Conservation (phyloP, 1,140 invertebrate genomes). For the Micrasema minimum region DNA sequence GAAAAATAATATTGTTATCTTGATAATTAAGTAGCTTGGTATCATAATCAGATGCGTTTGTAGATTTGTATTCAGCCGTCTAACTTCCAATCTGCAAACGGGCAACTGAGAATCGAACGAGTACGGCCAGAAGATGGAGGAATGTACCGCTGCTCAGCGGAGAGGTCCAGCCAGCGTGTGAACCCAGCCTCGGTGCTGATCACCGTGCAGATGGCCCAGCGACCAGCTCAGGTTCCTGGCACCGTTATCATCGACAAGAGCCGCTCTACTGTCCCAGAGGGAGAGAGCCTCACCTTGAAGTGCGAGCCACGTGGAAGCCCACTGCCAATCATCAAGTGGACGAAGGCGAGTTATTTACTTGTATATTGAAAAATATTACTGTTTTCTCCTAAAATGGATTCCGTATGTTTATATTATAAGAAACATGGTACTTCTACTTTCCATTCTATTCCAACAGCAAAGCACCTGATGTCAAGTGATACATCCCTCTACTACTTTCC, state of each 20-base stretch:
- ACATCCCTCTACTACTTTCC: too few relatives aligned
- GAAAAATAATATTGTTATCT: too few relatives aligned
- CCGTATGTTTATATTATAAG: too few relatives aligned
- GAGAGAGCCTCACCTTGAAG: constrained; percentile 78
- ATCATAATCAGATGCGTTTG: too few relatives aligned
- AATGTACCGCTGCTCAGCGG: constrained; percentile 81
- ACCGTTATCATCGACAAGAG: constrained; percentile 73
- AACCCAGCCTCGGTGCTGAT: constrained; percentile 53
- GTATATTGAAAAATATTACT: too few relatives aligned
- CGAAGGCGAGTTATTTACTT: too few relatives aligned
- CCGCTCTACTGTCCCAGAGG: constrained; percentile 80
- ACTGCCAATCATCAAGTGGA: constrained; percentile 81
- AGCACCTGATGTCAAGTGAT: too few relatives aligned
- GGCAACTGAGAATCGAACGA: constrained; percentile 77
- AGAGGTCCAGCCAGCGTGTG: constrained; percentile 44
- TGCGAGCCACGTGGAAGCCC: constrained; percentile 79
- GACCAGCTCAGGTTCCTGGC: constrained; percentile 58
- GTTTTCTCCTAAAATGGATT: too few relatives aligned
- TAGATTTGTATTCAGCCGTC: constrained; percentile 70
- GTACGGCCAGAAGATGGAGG: constrained; percentile 78
- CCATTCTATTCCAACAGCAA: too few relatives aligned
- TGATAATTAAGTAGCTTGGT: too few relatives aligned
- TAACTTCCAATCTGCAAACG: constrained; percentile 70
- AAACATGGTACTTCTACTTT: too few relatives aligned
- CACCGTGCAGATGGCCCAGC: constrained; percentile 53